A percentile compares a stretch with the other conserved stretches of the same genome.
Evolutionary conservation across 2,113 vertebrate genomes (phyloP).

Genomic region (Plectropomus leopardus): DNA sequence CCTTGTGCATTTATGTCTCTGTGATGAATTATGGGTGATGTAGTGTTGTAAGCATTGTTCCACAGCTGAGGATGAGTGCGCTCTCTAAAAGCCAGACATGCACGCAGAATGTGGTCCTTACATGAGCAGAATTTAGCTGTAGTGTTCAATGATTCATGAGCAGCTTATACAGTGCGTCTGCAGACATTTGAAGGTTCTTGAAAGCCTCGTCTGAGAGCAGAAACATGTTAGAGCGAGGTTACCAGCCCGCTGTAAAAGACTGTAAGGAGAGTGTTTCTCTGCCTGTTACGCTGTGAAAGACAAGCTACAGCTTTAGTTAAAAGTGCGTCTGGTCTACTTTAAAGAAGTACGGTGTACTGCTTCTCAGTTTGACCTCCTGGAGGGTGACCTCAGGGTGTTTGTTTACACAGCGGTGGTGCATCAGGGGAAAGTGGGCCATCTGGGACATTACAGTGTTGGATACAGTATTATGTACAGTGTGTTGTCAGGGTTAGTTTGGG

Average conservation of each 20-base stretch:
- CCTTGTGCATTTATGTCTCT: slow-evolving; percentile 72
- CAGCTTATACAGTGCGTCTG: slow-evolving; percentile 49
- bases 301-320: slow-evolving; percentile 44
- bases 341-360: slow-evolving; percentile 55
- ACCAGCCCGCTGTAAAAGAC: slow-evolving; percentile 20
- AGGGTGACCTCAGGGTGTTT: slow-evolving; percentile 79
- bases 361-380: slow-evolving; percentile 72
- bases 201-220: slow-evolving; percentile 46
- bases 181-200: slow-evolving; percentile 60
- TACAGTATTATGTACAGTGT: slow-evolving; percentile 49
- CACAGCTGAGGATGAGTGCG: slow-evolving; percentile 70
- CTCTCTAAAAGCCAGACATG: slow-evolving; percentile 65
- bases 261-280: slow-evolving; percentile 10
- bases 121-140: slow-evolving; percentile 59
- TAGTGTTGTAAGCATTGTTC: slow-evolving; percentile 79
- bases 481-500: slow-evolving; percentile 39
- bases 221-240: slow-evolving; percentile 36
- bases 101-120: slow-evolving; percentile 57
- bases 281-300: slow-evolving; percentile 32
- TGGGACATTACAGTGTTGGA: slow-evolving; percentile 54
- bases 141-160: slow-evolving; percentile 69
- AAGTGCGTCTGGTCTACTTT: slow-evolving; percentile 50
- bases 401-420: slow-evolving; percentile 72
- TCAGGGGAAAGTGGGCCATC: slow-evolving; percentile 73
- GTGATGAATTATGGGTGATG: slow-evolving; percentile 81